Percentiles rank a stretch among this genome's conserved stretches.
These are phyloP conservation scores for Stegostoma tigrinum DNA, from an alignment of 2,113 vertebrate genomes.

Conservation along the genomic window DNA sequence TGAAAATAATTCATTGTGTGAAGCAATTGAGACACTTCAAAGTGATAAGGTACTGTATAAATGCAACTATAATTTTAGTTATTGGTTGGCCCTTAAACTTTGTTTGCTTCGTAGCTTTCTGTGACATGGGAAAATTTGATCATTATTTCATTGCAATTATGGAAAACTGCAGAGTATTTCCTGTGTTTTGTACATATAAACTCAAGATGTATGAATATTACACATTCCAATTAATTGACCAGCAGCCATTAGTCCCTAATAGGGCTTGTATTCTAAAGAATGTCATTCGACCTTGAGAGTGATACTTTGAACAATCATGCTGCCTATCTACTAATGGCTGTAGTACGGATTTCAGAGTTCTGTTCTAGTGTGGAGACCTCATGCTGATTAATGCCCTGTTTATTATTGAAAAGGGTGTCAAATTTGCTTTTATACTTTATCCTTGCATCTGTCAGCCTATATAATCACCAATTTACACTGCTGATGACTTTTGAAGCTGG, in stretches of 20 bases:
- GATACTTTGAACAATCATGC: not conserved
- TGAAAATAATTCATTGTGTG: constrained; percentile 9
- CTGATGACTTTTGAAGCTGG: constrained; percentile 9
- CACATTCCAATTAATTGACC: constrained; percentile 14
- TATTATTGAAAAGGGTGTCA: constrained; percentile 35
- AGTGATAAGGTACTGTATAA: not conserved
- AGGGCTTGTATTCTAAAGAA: constrained; percentile 22
- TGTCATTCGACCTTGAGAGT: constrained; percentile 35
- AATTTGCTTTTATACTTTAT: constrained; percentile 23
- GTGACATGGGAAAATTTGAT: not conserved
- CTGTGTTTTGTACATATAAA: not conserved
- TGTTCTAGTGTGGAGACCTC: constrained; percentile 15
- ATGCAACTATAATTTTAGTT: not conserved
- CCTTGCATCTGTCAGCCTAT: constrained; percentile 16
- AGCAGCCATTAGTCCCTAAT: constrained; percentile 2
- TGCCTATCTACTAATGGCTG: constrained; percentile 11
- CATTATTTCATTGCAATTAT: not conserved
- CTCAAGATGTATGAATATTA: not conserved
- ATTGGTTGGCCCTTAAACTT: not conserved
- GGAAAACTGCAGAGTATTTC: not conserved
- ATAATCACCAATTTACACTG: constrained; percentile 10
- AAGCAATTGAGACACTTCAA: not conserved
- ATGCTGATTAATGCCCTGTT: constrained; percentile 31
- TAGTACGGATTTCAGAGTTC: constrained; percentile 22
- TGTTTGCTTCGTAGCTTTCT: not conserved